Evolutionary conservation across 92 coral and sea anemone species (phyloP).

Genomic region (Galaxea fascicularis): DNA sequence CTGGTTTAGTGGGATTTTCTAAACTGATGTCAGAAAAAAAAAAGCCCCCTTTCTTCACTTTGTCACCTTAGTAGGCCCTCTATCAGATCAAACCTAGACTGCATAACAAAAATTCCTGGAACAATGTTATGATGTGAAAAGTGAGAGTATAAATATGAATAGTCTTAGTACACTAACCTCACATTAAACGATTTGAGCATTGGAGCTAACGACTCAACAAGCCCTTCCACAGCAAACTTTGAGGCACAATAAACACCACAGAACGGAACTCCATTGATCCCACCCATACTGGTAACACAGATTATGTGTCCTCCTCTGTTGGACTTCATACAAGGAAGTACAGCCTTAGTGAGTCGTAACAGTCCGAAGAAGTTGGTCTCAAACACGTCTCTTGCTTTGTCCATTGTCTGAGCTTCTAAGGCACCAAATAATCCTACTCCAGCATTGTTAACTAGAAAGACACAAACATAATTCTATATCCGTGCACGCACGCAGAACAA

Average conservation of each 20-base stretch:
- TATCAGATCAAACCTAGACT: no score
- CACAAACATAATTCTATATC: not conserved
- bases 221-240: slow-evolving; percentile 92
- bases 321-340: slow-evolving; percentile 84
- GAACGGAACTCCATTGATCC: slow-evolving; percentile 74
- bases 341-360: slow-evolving; percentile 82
- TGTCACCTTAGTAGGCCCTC: no score
- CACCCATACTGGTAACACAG: slow-evolving; percentile 75
- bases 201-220: slow-evolving; percentile 81
- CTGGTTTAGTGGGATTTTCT: no score
- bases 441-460: slow-evolving; percentile 84
- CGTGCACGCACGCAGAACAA: not conserved
- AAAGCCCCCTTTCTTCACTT: no score
- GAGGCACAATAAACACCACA: slow-evolving; percentile 76
- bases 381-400: slow-evolving; percentile 57
- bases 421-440: slow-evolving; percentile 79
- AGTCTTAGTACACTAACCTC: slow-evolving; percentile 43
- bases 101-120: no score
- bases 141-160: no score
- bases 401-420: slow-evolving; percentile 72
- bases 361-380: slow-evolving; percentile 90
- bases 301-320: slow-evolving; percentile 83
- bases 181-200: slow-evolving; percentile 73
- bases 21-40: no score
- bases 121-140: no score